phyloP scores from a whole-genome alignment of 2,113 vertebrate species.

The Sapajus apella region DNA sequence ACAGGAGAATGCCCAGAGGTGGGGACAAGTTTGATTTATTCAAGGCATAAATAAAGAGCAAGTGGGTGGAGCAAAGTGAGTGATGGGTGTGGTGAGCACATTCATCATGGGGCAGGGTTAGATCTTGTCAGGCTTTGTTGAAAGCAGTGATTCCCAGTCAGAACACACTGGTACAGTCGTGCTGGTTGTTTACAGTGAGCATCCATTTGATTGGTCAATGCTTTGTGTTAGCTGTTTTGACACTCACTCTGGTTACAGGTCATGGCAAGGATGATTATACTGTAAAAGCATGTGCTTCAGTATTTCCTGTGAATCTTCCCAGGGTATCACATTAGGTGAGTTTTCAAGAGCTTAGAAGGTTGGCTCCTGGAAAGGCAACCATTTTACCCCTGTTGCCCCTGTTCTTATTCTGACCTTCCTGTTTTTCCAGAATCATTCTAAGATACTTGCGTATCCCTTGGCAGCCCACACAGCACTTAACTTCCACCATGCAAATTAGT shows the following conservation, averaged over 20 bases:
- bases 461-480: constrained; percentile 67
- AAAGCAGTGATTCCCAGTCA: neutral
- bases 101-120: neutral
- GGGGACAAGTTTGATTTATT: neutral
- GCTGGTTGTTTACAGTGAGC: neutral
- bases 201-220: neutral
- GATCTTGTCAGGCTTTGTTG: neutral
- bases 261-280: neutral
- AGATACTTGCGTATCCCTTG: constrained; percentile 69
- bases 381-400: neutral
- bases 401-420: constrained; percentile 64
- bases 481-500: constrained; percentile 70
- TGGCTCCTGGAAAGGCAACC: neutral
- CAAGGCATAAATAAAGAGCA: neutral
- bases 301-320: neutral
- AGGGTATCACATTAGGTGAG: constrained; percentile 27
- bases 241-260: neutral
- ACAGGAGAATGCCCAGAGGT: neutral
- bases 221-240: neutral
- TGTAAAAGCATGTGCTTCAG: neutral
- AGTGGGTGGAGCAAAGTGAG: neutral
- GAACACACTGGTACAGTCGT: neutral
- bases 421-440: constrained; percentile 66
- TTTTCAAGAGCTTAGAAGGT: constrained; percentile 2
- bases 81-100: neutral